A percentile compares a stretch with the other conserved stretches of the same genome.
These are phyloP conservation scores for Acrobasis suavella DNA, from an alignment of 2,888 invertebrate genomes.

Conservation along the genomic window DNA sequence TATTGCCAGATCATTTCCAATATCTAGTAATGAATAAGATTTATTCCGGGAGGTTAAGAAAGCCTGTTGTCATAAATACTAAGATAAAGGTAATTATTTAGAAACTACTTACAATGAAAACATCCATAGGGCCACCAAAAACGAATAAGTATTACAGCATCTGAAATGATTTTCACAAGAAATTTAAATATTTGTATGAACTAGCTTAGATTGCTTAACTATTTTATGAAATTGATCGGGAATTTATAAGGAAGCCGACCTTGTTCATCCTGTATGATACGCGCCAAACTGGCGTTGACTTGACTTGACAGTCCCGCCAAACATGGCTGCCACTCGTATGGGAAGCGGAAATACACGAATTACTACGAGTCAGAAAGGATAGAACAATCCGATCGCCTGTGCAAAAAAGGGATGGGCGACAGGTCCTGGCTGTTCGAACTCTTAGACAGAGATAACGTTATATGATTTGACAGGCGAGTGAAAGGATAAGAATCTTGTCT, in stretches of 20 bases:
- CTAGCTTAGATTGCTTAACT: not conserved
- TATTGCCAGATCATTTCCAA: conserved; percentile 39
- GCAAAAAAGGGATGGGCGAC: conserved; percentile 74
- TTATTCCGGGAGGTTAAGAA: conserved; percentile 24
- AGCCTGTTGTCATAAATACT: conserved; percentile 14
- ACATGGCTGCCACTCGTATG: conserved; percentile 79
- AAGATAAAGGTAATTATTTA: conserved; percentile 14
- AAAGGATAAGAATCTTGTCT: conserved; percentile 69
- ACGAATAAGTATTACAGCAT: conserved; percentile 30
- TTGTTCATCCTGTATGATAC: conserved; percentile 68
- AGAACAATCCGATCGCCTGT: conserved; percentile 61
- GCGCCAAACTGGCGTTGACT: conserved; percentile 80
- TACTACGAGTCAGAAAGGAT: conserved; percentile 75
- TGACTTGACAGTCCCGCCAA: conserved; percentile 80
- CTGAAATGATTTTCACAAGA: conserved; percentile 50
- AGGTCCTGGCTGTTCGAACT: conserved; percentile 68
- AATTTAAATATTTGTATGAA: conserved; percentile 36
- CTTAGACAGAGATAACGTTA: conserved; percentile 71
- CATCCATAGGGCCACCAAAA: conserved; percentile 1
- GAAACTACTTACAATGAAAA: conserved; percentile 27
- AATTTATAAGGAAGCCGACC: conserved; percentile 61
- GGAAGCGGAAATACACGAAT: conserved; percentile 81
- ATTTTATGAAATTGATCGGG: not conserved
- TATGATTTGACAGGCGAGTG: conserved; percentile 63
- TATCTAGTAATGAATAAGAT: conserved; percentile 34